Base-by-base conservation (phyloP, 2,797 vertebrate genomes). In the Megaceryle alcyon region DNA sequence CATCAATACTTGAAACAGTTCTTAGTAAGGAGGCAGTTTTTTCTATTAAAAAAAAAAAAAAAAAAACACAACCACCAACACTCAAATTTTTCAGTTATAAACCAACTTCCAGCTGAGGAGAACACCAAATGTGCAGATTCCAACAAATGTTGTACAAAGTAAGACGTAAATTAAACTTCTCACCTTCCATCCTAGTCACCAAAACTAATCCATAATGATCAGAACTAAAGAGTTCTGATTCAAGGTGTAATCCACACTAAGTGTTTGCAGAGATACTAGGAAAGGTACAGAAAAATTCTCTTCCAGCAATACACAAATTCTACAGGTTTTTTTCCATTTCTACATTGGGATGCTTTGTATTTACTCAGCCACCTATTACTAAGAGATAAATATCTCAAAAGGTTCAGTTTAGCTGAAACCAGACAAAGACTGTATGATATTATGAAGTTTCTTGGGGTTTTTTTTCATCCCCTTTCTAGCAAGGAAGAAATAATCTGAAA, bases 321-420 rank as follows among this genome's bases (percentile, higher is more conserved):
- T 60, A 19, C 2, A 14, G 10, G 41, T 71, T 60, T 75, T 81
- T 70, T 15, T 54, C 75, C 14, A 46, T 31, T 57, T 61, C 37
- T 9, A 75, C 13, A 65, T 54, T 71, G 61, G n/a, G 41, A 65
- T 18, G 6, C 33, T 33, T 65, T 77, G 44, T 86, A 11, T 37
- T 71, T 57, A 82, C 31, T 78, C 57, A 90, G 31, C 8, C 33
- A 61, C 3, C 31, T 56, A 78, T 33, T 46, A 78, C 6, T 51
- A 86, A 35, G 12, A 73, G 37, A 81, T 14, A 28, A 46, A 89
- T 71, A 53, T 37, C 49, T 92, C 51, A 9, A 57, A 92, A 92
- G 51, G 31, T 82, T 86, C 92, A 48, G n/a, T 83, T 81, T 31
- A 86, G 33, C 63, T 82, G 66, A 82, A 88, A 92, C 46, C 16